Evolutionary conservation across 2,888 invertebrate species (phyloP), one percentile per base, ranked within the genome.

Genomic region (Dermolepida albohirtum): DNA sequence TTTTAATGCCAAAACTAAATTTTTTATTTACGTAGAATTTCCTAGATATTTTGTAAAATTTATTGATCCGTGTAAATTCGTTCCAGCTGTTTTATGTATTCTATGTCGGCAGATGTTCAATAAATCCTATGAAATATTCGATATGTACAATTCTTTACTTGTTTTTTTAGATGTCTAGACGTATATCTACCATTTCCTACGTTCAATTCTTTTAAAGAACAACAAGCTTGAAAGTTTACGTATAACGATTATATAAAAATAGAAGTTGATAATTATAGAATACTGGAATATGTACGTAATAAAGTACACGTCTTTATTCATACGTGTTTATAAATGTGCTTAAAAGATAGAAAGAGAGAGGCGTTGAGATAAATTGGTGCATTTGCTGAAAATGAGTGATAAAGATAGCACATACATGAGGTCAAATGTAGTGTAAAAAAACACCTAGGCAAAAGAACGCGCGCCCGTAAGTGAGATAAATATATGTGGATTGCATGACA

Each of bases 281-380:
- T 62, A 70, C 22, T 22, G 1, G 4, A 22, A 22, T 22, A 22
- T 47, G 63, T 57, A 69, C 51, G 55, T 40, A 54, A 29, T 65
- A 59, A 65, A 68, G 65, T 50, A 55, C 12, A 52, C 51, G 54
- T 68, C 69, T 51, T 66, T 59, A 34, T 50, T 22, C 55, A 39
- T 50, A 57, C 27, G 27, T 34, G 11, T 11, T 14, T 27, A 39
- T 57, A 62, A 67, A 59, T 51, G 63, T 70, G 59, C 64, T 67
- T 69, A 59, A 59, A 68, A 69, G 44, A n/a, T n/a, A n/a, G n/a
- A 22, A 4, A 22, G 22, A 4, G 22, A 63, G 67, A 62, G 14
- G 34, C 59, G 34, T 29, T 11, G 47, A 47, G 47, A 62, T 47
- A 47, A 44, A 59, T 62, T 47, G 47, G 14, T 47, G 27, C 11